Conservation (phyloP, 64 coral and sea anemone genomes). For the Acropora tenuis region DNA sequence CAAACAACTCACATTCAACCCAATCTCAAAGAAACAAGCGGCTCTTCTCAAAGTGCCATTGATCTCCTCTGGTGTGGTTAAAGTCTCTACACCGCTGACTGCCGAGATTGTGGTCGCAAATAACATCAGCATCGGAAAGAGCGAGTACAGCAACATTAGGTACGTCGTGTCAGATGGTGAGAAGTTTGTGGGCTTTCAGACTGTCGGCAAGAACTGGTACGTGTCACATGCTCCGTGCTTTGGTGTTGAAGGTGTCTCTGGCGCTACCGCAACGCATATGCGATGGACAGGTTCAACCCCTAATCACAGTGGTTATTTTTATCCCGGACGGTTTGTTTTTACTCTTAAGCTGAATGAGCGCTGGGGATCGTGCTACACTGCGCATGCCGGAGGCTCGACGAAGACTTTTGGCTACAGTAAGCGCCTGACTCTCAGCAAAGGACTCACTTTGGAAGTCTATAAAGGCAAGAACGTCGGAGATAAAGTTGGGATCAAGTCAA, state of each 20-base stretch:
- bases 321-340: conserved; percentile 37
- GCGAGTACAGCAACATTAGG: conserved; percentile 13
- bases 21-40: background rate
- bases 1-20: conserved; percentile 24
- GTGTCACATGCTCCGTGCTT: background rate
- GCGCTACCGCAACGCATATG: background rate
- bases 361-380: conserved; percentile 38
- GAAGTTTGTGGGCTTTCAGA: conserved; percentile 12
- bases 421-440: background rate
- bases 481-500: conserved; percentile 21
- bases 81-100: conserved; percentile 12
- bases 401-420: conserved; percentile 12
- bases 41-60: conserved; percentile 34
- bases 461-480: background rate
- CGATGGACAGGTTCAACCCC: background rate
- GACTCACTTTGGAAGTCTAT: conserved; percentile 29
- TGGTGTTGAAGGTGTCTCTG: conserved; percentile 1
- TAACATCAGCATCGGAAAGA: conserved; percentile 36
- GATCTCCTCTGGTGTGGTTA: background rate
- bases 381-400: conserved; percentile 17
- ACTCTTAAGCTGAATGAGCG: conserved; percentile 40
- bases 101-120: conserved; percentile 32
- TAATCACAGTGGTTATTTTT: background rate
- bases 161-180: conserved; percentile 43
- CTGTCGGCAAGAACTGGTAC: background rate